These are phyloP conservation scores for Andinoacara biseriatus DNA, from an alignment of 2,113 vertebrate genomes.

Conservation along the genomic window DNA sequence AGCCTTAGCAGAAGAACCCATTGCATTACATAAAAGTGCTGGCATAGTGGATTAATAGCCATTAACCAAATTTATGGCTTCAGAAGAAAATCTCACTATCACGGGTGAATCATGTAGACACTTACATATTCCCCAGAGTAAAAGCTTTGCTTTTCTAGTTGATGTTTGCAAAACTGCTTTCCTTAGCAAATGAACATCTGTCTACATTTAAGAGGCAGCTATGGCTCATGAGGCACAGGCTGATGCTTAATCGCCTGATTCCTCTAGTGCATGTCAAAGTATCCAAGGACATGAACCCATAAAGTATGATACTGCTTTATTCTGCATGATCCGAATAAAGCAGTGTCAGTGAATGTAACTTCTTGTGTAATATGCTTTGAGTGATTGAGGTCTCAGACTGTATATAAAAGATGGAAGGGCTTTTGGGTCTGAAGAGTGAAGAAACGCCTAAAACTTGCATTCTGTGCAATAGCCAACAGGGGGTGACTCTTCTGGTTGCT, in stretches of 20 bases:
- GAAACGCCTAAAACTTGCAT: neutral
- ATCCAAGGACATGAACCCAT: neutral
- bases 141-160: slow-evolving; percentile 1
- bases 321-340: neutral
- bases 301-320: neutral
- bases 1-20: neutral
- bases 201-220: slow-evolving; percentile 1
- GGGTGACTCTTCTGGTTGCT: neutral
- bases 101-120: neutral
- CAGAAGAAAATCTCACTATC: neutral
- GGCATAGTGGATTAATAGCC: neutral
- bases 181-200: slow-evolving; percentile 11
- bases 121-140: neutral
- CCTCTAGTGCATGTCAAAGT: neutral
- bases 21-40: neutral
- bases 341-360: too few relatives aligned
- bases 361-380: neutral
- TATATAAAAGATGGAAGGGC: neutral
- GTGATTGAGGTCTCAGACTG: neutral
- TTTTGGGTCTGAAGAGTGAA: neutral
- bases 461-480: neutral
- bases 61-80: neutral
- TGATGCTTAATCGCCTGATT: neutral
- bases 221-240: neutral
- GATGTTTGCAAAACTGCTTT: neutral